Conservation (phyloP, 2,113 vertebrate species). For the Nannobrachium achirus region DNA sequence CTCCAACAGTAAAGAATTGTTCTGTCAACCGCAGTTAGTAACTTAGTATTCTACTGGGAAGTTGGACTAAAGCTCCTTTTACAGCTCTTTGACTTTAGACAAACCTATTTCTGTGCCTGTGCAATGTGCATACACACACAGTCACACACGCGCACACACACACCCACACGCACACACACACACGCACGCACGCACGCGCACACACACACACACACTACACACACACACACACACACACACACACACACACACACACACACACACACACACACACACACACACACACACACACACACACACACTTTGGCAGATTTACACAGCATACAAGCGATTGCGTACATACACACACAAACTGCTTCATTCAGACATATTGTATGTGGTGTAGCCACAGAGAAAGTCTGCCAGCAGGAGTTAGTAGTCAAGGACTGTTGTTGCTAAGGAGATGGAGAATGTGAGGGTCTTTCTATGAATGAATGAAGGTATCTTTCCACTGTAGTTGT, state of each 20-base stretch:
- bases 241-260: slow-evolving; percentile 22
- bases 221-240: neutral
- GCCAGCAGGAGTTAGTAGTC: slow-evolving; percentile 50
- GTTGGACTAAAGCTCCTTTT: no score
- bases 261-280: neutral
- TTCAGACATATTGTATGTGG: neutral
- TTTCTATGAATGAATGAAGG: neutral
- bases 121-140: no score
- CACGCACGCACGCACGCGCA: neutral
- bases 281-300: neutral
- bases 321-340: no score
- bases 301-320: neutral
- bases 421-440: slow-evolving; percentile 60
- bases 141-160: neutral
- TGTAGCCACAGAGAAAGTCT: slow-evolving; percentile 12
- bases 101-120: no score
- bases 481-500: neutral
- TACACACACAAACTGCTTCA: no score
- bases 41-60: no score
- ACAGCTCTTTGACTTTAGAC: no score
- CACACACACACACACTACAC: slow-evolving; percentile 5
- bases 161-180: neutral
- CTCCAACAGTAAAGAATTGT: neutral
- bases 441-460: slow-evolving; percentile 52
- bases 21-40: no score